Conservation (phyloP, 92 coral and sea anemone species). For the Paragorgia papillata region DNA sequence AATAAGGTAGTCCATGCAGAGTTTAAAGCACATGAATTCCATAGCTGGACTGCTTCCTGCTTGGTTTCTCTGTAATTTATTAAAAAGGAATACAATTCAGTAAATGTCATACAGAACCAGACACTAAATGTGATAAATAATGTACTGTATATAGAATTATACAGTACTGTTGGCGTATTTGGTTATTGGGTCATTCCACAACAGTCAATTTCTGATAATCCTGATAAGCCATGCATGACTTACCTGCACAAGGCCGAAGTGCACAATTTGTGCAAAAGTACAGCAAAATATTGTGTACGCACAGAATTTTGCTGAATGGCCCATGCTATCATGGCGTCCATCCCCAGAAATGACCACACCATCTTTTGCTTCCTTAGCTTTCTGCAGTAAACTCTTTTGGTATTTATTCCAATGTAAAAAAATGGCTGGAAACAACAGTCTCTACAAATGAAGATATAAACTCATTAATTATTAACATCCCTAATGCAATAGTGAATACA, state of each 20-base stretch:
- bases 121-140: too few species aligned
- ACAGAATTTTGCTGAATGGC: conserved; percentile 29
- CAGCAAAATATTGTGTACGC: conserved; percentile 26
- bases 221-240: neutral
- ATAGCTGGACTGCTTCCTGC: conserved; percentile 42
- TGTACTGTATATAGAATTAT: too few species aligned
- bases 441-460: conserved; percentile 1
- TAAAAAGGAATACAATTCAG: neutral
- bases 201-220: neutral
- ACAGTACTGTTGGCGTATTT: too few species aligned
- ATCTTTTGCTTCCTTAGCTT: conserved; percentile 9
- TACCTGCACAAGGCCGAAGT: conserved; percentile 38
- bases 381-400: conserved; percentile 1
- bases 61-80: conserved; percentile 21
- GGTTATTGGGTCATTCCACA: neutral
- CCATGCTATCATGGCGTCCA: conserved; percentile 49
- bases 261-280: conserved; percentile 1
- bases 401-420: conserved; percentile 33
- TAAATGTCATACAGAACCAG: neutral
- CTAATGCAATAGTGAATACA: too few species aligned
- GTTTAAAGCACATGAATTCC: conserved; percentile 44
- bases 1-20: conserved; percentile 38
- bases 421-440: conserved; percentile 30
- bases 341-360: conserved; percentile 18
- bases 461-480: neutral